Evolutionary conservation across 2,888 invertebrate genomes (phyloP), one percentile per base, ranked within the genome.

Genomic region (Agonum fuliginosum): DNA sequence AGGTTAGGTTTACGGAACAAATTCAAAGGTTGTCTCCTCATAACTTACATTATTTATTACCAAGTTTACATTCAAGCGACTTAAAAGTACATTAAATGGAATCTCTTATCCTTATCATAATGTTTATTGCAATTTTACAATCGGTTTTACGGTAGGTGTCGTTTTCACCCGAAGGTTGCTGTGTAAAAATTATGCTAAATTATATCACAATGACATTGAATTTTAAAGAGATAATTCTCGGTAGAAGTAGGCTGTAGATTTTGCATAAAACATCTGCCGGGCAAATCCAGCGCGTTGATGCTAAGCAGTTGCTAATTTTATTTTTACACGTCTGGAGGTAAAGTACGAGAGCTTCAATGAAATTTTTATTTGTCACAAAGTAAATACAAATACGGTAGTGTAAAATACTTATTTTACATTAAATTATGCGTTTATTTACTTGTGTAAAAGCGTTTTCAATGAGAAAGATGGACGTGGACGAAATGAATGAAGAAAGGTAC

Each of bases 171-270:
- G 34, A 65, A 65, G 70, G 70, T 43, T 19, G 17, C 17, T 27
- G 27, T 48, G 27, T 70, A 62, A 62, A 27, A 62, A 46, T 70
- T 46, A 70, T 48, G 70, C 46, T 48, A 17, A 70, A 70, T 70
- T 70, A 46, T 70, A 70, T 70, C 70, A 70, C 22, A 46, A 3
- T 69, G 70, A 70, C 70, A 70, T 70, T 70, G 70, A 70, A 70
- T 70, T 48, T 30, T 43, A 46, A 30, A 69, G 46, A 69, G 69
- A 41, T 69, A 22, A 69, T 69, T 69, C 69, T 69, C 43, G 3
- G 69, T 69, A 69, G 43, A 46, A 43, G 69, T 69, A 41, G 69
- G 69, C 69, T 43, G 58, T 17, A 10, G 14, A 27, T 62, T 62
- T 62, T 62, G 58, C 58, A 62, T 62, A 30, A 62, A 30, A 30